Evolutionary conservation across 64 coral and sea anemone genomes (phyloP).

Genomic region (Stichodactyla helianthus): DNA sequence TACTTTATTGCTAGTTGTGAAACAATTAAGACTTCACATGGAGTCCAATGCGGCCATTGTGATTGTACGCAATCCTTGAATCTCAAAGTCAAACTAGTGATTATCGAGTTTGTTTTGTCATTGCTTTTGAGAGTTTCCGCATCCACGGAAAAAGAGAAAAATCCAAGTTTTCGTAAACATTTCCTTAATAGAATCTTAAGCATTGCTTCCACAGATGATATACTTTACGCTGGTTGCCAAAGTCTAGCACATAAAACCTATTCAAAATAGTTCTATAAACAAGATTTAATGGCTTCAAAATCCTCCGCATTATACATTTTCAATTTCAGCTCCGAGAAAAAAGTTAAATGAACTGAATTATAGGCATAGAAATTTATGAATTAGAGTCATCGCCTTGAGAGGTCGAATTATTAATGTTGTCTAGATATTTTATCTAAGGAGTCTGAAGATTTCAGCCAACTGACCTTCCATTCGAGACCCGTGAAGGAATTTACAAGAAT

Average conservation of each 20-base stretch:
- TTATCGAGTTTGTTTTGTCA: background rate
- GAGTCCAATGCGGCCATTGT: background rate
- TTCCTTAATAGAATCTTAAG: background rate
- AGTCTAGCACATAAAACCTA: background rate
- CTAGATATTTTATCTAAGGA: background rate
- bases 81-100: background rate
- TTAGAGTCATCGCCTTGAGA: background rate
- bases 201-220: background rate
- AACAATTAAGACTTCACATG: conserved; percentile 24
- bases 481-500: conserved; percentile 5
- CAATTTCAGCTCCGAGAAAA: background rate
- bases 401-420: background rate
- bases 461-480: background rate
- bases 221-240: background rate
- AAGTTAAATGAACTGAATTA: background rate
- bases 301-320: background rate
- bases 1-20: background rate
- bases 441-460: background rate
- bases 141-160: too few relatives aligned
- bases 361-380: background rate
- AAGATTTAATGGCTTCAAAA: background rate
- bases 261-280: background rate
- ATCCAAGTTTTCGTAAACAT: background rate
- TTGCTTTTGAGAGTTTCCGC: background rate
- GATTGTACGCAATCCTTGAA: background rate